Evolutionary conservation across 1,140 invertebrate genomes (phyloP).

Genomic region (Rhyacophila brunnea): DNA sequence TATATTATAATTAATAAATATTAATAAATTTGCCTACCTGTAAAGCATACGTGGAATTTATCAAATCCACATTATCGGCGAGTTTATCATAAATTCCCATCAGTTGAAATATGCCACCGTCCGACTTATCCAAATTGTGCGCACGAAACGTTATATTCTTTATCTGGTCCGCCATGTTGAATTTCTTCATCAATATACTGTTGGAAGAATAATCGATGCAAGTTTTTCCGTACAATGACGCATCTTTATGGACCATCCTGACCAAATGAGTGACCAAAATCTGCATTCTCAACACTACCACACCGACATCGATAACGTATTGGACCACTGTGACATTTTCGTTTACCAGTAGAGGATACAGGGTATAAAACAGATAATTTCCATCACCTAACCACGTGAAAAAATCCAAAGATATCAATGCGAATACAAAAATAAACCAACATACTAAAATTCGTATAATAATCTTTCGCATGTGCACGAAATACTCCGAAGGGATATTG

Average conservation of each 20-base stretch:
- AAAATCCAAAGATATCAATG: not conserved
- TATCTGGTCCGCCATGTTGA: not conserved
- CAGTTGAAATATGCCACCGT: not conserved
- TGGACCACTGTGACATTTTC: not conserved
- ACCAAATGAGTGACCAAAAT: not conserved
- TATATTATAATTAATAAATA: too few relatives aligned
- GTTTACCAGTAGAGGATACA: not conserved
- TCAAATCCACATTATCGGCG: constrained; percentile 1
- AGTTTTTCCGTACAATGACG: not conserved
- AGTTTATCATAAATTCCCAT: constrained; percentile 1
- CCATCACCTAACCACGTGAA: not conserved
- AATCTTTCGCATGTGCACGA: too few relatives aligned
- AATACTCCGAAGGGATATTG: too few relatives aligned
- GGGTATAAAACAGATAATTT: not conserved
- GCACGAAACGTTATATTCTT: not conserved
- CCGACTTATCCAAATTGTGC: not conserved
- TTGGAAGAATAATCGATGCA: not conserved
- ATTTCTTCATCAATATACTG: not conserved
- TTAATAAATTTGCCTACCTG: too few relatives aligned
- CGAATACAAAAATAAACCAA: too few relatives aligned
- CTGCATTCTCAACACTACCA: not conserved
- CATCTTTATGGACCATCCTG: not conserved
- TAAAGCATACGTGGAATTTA: not conserved
- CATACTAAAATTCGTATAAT: too few relatives aligned
- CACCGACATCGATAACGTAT: not conserved